Base-by-base conservation (phyloP, 92 coral and sea anemone genomes). In the Pocillopora grandis region DNA sequence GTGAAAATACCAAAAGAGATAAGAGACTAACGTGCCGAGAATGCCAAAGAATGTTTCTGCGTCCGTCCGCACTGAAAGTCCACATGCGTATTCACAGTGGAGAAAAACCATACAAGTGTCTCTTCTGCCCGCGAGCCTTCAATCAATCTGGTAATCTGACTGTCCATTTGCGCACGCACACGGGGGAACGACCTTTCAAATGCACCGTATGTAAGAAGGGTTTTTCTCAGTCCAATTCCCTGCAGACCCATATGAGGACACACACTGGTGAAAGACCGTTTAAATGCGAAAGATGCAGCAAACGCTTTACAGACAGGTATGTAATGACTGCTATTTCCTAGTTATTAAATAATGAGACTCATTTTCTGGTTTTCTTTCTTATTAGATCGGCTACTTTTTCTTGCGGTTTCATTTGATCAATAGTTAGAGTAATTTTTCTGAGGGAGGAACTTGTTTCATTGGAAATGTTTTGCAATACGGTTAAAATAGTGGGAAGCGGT, bases 41-140 rank as follows among this genome's bases (percentile, higher is more conserved):
- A 64, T 86, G 89, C 74, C 52, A 80, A 14, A 77, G 62, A 48
- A 18, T 23, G 86, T 86, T 86, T 49, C 35, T 37, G 23, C 77
- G 79, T 14, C 71, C 76, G 19, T 61, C 86, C 2, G 80, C 85
- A 16, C 56, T 86, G 17, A 86, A 62, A 37, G 82, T 79, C 0
- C 86, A 86, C 80, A 70, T 79, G 74, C 89, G 89, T 17, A 72
- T 56, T 9, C 89, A 86, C 49, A 79, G 10, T 37, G 89, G 80
- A 13, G 86, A 86, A 31, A 79, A 65, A 48, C 79, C 85, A 9
- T 86, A 71, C 23, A 42, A 80, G 74, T 86, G 89, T 58, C 62
- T 19, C 7, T 57, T 70, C 10, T 86, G 89, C 49, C 56, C 79
- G 12, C 74, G 35, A 72, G 52, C 82, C 23, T 86, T 77, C 80